Base-by-base conservation (phyloP, 53 echinoderm and acorn worm genomes). In the Patiria pectinifera region DNA sequence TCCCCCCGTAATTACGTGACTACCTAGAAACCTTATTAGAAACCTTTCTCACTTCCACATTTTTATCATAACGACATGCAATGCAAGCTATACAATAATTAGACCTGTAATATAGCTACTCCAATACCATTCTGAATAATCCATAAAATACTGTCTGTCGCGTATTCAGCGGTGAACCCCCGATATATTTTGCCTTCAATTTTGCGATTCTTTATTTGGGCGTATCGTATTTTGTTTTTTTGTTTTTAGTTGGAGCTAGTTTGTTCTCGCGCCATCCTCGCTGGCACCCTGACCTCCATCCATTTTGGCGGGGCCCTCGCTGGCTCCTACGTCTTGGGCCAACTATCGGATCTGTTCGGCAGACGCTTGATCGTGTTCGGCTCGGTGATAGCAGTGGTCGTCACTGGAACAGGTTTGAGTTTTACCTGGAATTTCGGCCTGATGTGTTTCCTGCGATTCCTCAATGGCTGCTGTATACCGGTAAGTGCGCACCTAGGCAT, bases 261-360 rank as follows among this genome's bases (percentile, higher is more conserved):
- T 0, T 97, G 97, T 84, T 90, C 84, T 26, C 49, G 71, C 16
- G 69, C 10, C 45, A 82, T 94, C 43, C 86, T 93, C 45, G 91
- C 92, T 0, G 83, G 91, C 11, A 94, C 91, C 19, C 95, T 95
- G 58, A 92, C 92, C n/a, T 97, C 97, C 2, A 85, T 97, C 24
- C 94, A 94, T 90, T 96, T 97, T 62, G 92, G 87, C 48, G 97
- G 97, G 26, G 93, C 92, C 48, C 91, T 97, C 23, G 91, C 92
- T 13, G 97, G 97, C 1, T 94, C 97, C 19, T 96, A 92, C 71
- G 80, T 95, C 19, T 74, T 83, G 22, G 97, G 97, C 6, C 97
- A 97, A 53, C 69, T 96, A 4, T 97, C 97, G 43, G 97, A 97
- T 81, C 76, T 92, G 66, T 91, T 93, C 83, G 97, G 97, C 5